Percentiles rank a stretch among this genome's conserved stretches.
Evolutionary conservation across 2,797 vertebrate species (phyloP).

Genomic region (Apodemus agrarius): DNA sequence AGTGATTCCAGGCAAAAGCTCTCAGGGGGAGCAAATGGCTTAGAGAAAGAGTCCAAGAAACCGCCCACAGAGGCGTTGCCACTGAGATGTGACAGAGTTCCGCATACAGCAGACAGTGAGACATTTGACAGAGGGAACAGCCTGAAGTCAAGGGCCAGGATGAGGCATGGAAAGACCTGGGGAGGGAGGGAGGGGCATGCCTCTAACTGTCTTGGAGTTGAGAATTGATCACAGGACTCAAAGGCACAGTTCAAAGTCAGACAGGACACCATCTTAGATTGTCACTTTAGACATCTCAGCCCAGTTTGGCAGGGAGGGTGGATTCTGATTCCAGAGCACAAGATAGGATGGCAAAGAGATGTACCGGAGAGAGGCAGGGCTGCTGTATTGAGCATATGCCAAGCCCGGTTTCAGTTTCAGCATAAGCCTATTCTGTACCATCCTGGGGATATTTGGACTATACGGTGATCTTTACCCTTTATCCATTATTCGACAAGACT

Average conservation of each 20-base stretch:
- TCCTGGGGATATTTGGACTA: background rate
- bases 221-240: background rate
- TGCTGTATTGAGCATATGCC: background rate
- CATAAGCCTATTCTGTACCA: background rate
- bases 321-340: background rate
- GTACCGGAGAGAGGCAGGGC: background rate
- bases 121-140: background rate
- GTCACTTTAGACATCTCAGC: conserved; percentile 7
- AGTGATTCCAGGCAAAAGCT: background rate
- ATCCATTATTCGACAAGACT: background rate
- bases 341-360: background rate
- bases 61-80: fast-evolving
- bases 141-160: background rate
- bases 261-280: background rate
- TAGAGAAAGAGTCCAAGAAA: background rate
- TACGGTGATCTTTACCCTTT: background rate
- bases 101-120: background rate
- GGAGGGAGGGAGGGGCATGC: background rate
- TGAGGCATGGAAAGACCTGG: fast-evolving
- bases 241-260: background rate
- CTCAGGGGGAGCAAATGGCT: background rate
- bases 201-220: background rate
- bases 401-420: background rate
- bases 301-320: background rate
- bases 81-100: background rate